These are phyloP conservation scores for Calameuta filiformis DNA, from an alignment of 2,888 invertebrate species.

Conservation along the genomic window DNA sequence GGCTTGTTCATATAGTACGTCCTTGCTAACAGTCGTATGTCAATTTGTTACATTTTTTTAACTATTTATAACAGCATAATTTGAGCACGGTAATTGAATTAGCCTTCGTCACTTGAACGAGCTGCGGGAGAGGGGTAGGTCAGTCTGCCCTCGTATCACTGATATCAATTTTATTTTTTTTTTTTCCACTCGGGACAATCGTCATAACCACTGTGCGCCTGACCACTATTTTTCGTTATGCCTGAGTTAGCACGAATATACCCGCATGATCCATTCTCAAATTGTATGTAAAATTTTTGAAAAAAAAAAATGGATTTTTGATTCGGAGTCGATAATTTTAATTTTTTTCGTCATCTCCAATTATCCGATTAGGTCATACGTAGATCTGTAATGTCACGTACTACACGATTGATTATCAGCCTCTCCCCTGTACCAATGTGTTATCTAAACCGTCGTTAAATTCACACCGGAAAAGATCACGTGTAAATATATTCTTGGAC, in stretches of 20 bases:
- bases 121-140: not conserved
- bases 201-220: not conserved
- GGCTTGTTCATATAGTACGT: not conserved
- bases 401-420: not conserved
- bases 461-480: not conserved
- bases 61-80: constrained; percentile 22
- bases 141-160: not conserved
- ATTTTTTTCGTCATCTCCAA: not conserved
- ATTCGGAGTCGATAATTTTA: not conserved
- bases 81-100: constrained; percentile 38
- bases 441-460: not conserved
- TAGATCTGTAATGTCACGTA: not conserved
- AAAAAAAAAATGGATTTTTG: not conserved
- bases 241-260: too few species aligned
- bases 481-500: not conserved
- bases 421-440: not conserved
- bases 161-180: not conserved
- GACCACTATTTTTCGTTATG: not conserved
- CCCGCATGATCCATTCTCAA: too few species aligned
- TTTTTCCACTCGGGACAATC: not conserved
- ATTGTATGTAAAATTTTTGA: too few species aligned
- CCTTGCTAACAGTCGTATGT: not conserved
- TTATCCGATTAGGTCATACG: not conserved
- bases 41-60: constrained; percentile 14
- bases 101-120: constrained; percentile 24